Evolutionary conservation across 2,888 invertebrate species (phyloP).

Genomic region (Pseudococcus jackbeardsleyi): DNA sequence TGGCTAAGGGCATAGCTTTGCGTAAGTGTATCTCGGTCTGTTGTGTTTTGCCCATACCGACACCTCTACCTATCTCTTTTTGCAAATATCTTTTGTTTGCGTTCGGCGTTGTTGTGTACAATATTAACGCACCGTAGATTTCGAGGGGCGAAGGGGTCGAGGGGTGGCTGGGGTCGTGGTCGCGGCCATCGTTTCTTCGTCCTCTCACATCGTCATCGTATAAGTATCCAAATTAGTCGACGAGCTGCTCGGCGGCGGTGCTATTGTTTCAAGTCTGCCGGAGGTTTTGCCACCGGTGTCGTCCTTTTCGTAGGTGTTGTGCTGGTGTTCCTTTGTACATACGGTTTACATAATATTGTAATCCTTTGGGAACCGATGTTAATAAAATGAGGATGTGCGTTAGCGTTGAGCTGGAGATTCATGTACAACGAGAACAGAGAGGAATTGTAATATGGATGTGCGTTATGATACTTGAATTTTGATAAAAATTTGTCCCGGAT

Average conservation of each 20-base stretch:
- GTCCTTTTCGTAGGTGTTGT: neutral
- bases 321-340: neutral
- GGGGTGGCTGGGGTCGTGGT: neutral
- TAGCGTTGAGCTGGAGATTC: too few species aligned
- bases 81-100: conserved; percentile 33
- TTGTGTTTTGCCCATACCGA: neutral
- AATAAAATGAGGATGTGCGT: neutral
- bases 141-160: neutral
- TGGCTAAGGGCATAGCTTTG: neutral
- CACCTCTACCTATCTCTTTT: neutral
- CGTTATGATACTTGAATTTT: too few species aligned
- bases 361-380: conserved; percentile 24
- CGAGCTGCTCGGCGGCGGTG: neutral
- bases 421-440: too few species aligned
- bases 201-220: neutral
- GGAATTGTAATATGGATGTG: too few species aligned
- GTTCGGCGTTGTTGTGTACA: conserved; percentile 10
- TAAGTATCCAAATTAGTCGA: conserved; percentile 37
- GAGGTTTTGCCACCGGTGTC: neutral
- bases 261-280: neutral
- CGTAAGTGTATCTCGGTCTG: neutral
- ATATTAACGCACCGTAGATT: neutral
- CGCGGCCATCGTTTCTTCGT: neutral
- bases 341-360: conserved; percentile 44
- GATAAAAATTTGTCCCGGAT: too few species aligned